Conservation (phyloP, 1,140 invertebrate species). For the Mylabris phalerata region DNA sequence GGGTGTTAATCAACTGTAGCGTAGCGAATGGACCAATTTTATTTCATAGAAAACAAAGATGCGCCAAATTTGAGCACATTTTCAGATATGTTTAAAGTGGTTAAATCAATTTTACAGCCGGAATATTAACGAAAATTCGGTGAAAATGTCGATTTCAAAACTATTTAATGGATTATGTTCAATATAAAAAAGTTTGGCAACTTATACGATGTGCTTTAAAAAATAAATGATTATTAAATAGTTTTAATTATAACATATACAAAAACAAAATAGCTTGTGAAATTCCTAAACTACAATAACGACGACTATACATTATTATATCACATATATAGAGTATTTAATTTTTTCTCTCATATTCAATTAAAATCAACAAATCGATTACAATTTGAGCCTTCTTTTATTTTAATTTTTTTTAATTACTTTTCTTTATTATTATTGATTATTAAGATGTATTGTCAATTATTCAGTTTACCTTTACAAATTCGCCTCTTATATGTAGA, state of each 20-base stretch:
- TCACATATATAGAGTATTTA: slow-evolving; percentile 30
- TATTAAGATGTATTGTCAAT: slow-evolving; percentile 24
- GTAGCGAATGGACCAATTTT: too few relatives aligned
- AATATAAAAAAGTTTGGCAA: slow-evolving; percentile 12
- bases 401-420: neutral
- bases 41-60: too few relatives aligned
- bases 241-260: neutral
- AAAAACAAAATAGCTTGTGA: slow-evolving; percentile 8
- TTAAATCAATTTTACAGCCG: too few relatives aligned
- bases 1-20: too few relatives aligned
- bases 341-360: slow-evolving; percentile 8
- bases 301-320: slow-evolving; percentile 26
- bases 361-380: slow-evolving; percentile 4
- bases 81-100: too few relatives aligned
- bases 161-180: neutral
- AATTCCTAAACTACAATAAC: slow-evolving; percentile 18
- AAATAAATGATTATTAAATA: slow-evolving; percentile 4
- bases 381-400: slow-evolving; percentile 13
- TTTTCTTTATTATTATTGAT: slow-evolving; percentile 17
- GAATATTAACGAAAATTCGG: neutral
- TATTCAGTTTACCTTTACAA: slow-evolving; percentile 7
- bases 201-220: slow-evolving; percentile 9
- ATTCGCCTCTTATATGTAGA: neutral
- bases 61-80: neutral
- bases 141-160: slow-evolving; percentile 1